A percentile compares a stretch with the other conserved stretches of the same genome.
phyloP scores from a whole-genome alignment of 2,888 invertebrate species.

The Gymnocheta viridis region DNA sequence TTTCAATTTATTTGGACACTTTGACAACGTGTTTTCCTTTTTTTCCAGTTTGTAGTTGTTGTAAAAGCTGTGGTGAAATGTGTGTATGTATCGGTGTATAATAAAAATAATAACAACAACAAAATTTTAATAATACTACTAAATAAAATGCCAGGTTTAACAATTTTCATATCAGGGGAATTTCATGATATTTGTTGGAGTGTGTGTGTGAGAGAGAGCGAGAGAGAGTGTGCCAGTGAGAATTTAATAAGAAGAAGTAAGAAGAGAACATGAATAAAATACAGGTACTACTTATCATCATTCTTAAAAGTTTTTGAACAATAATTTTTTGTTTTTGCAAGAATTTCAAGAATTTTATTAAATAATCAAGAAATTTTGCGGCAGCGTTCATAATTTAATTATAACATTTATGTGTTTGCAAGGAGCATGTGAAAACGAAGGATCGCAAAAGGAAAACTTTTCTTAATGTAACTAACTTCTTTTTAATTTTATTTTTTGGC shows the following conservation, averaged over 20 bases:
- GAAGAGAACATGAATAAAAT: not conserved
- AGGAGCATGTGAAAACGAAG: no score
- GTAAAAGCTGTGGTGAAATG: constrained; percentile 6
- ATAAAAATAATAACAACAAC: constrained; percentile 13
- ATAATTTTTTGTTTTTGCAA: not conserved
- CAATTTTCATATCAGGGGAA: not conserved
- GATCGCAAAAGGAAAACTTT: no score
- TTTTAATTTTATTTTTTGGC: no score
- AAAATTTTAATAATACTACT: constrained; percentile 3
- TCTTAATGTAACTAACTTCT: no score
- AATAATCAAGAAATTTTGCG: not conserved
- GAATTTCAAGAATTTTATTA: not conserved
- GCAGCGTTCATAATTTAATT: no score
- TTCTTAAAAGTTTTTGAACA: not conserved
- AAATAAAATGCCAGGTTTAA: constrained; percentile 39
- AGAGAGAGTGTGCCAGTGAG: no score
- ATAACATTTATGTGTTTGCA: no score
- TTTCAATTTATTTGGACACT: constrained; percentile 42
- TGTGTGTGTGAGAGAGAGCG: not conserved
- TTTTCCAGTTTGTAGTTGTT: not conserved
- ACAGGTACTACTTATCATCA: not conserved
- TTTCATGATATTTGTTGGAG: not conserved
- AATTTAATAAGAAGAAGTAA: not conserved
- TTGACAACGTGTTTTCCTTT: constrained; percentile 50
- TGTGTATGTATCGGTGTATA: not conserved